A percentile compares a stretch with the other conserved stretches of the same genome.
Evolutionary conservation across 2,797 vertebrate species (phyloP).

Genomic region (Simalia tracyae): DNA sequence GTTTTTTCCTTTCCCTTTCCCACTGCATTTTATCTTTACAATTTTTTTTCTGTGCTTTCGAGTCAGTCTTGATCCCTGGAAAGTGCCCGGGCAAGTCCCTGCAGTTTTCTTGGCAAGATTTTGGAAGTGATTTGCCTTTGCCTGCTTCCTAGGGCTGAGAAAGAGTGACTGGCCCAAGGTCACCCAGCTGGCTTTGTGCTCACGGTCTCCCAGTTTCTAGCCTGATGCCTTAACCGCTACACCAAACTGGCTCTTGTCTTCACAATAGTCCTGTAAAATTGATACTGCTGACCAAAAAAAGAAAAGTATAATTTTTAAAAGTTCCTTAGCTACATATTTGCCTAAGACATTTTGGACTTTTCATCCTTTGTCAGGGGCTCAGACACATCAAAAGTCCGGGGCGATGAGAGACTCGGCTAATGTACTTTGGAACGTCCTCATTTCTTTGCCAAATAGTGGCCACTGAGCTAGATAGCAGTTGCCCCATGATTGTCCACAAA

Average conservation of each 20-base stretch:
- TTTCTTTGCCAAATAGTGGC: not conserved
- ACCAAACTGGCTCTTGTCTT: not conserved
- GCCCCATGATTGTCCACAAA: not conserved
- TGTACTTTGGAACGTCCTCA: not conserved
- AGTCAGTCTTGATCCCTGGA: not conserved
- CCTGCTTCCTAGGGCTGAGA: not conserved
- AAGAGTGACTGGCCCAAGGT: not conserved
- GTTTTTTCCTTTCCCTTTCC: not conserved
- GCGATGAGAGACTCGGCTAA: not conserved
- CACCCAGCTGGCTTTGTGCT: not conserved
- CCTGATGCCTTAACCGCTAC: not conserved
- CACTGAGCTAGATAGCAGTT: not conserved
- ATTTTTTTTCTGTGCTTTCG: not conserved
- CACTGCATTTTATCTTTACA: not conserved
- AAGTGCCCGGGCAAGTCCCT: not conserved
- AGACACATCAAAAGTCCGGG: not conserved
- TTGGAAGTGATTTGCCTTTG: not conserved
- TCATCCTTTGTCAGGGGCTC: not conserved
- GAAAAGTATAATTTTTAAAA: not conserved
- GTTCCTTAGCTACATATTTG: not conserved
- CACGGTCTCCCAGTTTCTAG: not conserved
- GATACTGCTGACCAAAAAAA: not conserved
- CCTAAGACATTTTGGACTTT: not conserved
- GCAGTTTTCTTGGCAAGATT: not conserved
- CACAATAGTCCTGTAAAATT: not conserved